Percentiles rank a stretch among this genome's conserved stretches.
Evolutionary conservation across 2,797 vertebrate species (phyloP).

Genomic region (Labeo calbasu): DNA sequence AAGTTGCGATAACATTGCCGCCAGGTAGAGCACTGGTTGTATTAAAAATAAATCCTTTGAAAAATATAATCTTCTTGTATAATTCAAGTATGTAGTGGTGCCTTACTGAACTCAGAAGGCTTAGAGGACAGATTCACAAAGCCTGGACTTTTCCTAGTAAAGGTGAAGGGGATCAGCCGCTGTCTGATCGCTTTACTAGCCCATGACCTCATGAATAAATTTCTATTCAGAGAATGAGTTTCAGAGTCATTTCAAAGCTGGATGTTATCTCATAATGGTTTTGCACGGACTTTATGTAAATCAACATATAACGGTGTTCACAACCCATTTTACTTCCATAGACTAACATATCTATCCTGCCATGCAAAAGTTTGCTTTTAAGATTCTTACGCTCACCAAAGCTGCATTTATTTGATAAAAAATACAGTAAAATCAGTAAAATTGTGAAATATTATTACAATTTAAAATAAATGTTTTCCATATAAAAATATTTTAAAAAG

Average conservation of each 20-base stretch:
- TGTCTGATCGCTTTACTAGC: slow-evolving; percentile 1
- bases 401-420: not conserved
- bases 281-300: not conserved
- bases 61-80: slow-evolving; percentile 36
- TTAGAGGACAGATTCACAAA: slow-evolving; percentile 29
- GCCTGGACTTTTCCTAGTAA: slow-evolving; percentile 36
- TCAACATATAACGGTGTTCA: not conserved
- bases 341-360: not conserved
- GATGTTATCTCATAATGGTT: not conserved
- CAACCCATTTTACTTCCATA: not conserved
- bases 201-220: slow-evolving; percentile 27
- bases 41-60: slow-evolving; percentile 34
- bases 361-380: not conserved
- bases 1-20: slow-evolving; percentile 3
- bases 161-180: slow-evolving; percentile 26
- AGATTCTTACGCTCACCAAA: not conserved
- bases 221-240: slow-evolving; percentile 7
- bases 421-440: not conserved
- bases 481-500: not conserved
- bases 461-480: not conserved
- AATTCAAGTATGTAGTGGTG: slow-evolving; percentile 21
- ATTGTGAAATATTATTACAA: not conserved
- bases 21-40: slow-evolving; percentile 9
- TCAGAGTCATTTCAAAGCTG: slow-evolving; percentile 9
- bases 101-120: slow-evolving; percentile 1